Evolutionary conservation across 2,113 vertebrate species (phyloP).

Genomic region (Onychostoma macrolepis): DNA sequence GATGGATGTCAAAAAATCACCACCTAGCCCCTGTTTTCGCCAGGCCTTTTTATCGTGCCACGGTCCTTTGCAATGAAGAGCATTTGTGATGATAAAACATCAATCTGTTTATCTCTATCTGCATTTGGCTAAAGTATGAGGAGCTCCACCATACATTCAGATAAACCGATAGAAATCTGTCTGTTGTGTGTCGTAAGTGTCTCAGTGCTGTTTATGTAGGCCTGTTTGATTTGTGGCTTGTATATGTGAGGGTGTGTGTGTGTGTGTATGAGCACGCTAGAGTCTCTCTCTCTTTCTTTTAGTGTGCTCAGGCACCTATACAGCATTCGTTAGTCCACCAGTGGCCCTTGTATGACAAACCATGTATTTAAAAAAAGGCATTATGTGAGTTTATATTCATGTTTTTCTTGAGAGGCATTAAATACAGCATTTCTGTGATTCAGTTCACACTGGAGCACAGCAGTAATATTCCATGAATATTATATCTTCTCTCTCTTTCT

Average conservation of each 20-base stretch:
- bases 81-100: slow-evolving; percentile 34
- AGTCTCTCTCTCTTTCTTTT: background rate
- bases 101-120: slow-evolving; percentile 47
- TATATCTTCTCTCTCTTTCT: background rate
- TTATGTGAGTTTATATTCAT: background rate
- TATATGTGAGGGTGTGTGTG: slow-evolving; percentile 17
- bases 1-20: slow-evolving; percentile 77
- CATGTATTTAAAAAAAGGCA: background rate
- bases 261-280: background rate
- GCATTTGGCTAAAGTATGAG: slow-evolving; percentile 48
- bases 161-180: slow-evolving; percentile 52
- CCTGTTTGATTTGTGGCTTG: slow-evolving; percentile 47
- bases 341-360: background rate
- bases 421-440: background rate
- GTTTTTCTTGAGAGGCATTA: background rate
- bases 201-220: slow-evolving; percentile 46
- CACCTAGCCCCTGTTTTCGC: slow-evolving; percentile 72
- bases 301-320: slow-evolving; percentile 5
- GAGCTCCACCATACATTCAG: slow-evolving; percentile 18
- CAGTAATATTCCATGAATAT: background rate
- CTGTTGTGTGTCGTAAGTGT: slow-evolving; percentile 38
- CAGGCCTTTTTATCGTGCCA: slow-evolving; percentile 63
- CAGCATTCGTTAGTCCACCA: background rate
- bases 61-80: background rate
- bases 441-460: background rate